phyloP scores from a whole-genome alignment of 2,113 vertebrate genomes.

The Larimichthys crocea region DNA sequence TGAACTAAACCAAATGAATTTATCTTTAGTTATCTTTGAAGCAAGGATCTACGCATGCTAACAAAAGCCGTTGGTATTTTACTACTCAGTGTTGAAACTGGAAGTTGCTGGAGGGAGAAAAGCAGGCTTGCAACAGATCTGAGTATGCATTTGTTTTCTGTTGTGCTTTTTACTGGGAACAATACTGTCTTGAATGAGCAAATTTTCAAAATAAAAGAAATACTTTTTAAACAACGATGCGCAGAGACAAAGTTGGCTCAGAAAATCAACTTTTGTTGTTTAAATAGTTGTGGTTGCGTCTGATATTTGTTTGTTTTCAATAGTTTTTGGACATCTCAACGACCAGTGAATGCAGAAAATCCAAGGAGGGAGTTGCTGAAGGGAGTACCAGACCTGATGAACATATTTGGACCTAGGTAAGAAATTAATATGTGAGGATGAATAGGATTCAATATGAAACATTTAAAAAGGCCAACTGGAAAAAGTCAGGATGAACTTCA shows the following conservation, averaged over 20 bases:
- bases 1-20: background rate
- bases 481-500: background rate
- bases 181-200: background rate
- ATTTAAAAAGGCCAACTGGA: background rate
- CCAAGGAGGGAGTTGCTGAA: background rate
- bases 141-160: background rate
- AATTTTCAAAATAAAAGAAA: background rate
- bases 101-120: background rate
- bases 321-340: too few species aligned
- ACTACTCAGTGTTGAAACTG: background rate
- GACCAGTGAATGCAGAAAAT: background rate
- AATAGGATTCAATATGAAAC: background rate
- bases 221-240: background rate
- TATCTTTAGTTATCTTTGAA: background rate
- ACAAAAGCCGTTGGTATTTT: background rate
- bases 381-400: background rate
- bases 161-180: background rate
- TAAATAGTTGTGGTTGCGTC: background rate
- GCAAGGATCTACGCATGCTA: background rate
- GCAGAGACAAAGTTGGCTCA: background rate
- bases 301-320: background rate
- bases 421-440: background rate
- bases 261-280: background rate
- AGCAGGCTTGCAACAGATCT: background rate
- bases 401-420: background rate